Evolutionary conservation across 2,888 invertebrate genomes (phyloP).

Genomic region (Geotrupes spiniger): DNA sequence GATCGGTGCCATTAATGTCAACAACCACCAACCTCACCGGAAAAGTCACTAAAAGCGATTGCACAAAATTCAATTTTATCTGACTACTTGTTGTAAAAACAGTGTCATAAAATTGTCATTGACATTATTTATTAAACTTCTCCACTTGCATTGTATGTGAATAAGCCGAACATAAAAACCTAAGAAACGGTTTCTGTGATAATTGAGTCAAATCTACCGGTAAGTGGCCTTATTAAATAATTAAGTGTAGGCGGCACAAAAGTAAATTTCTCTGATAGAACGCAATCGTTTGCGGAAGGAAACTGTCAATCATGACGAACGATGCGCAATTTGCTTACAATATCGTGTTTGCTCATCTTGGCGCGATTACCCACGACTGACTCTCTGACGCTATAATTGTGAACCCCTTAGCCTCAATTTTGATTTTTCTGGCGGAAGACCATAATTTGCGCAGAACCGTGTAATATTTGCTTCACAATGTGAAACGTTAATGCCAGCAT

Average conservation of each 20-base stretch:
- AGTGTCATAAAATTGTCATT: no score
- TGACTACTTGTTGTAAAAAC: no score
- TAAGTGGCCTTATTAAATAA: slow-evolving; percentile 17
- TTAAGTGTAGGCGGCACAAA: slow-evolving; percentile 17
- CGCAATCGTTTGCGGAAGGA: slow-evolving; percentile 42
- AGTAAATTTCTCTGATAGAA: slow-evolving; percentile 19
- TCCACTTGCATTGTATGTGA: no score
- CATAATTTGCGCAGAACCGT: slow-evolving; percentile 47
- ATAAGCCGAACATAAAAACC: no score
- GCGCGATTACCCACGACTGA: slow-evolving; percentile 37
- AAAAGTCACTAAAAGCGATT: no score
- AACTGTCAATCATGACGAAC: slow-evolving; percentile 43
- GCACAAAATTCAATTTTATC: no score
- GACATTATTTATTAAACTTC: no score
- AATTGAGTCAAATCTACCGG: no score
- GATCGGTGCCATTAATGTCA: no score
- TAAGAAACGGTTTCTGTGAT: no score
- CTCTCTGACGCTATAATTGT: slow-evolving; percentile 45
- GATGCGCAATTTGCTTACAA: slow-evolving; percentile 43
- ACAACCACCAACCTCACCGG: no score
- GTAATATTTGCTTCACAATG: slow-evolving; percentile 45
- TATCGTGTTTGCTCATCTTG: slow-evolving; percentile 35
- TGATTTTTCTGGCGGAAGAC: slow-evolving; percentile 46
- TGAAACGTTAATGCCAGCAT: slow-evolving; percentile 39
- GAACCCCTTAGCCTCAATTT: slow-evolving; percentile 39